Evolutionary conservation across 2,113 vertebrate genomes (phyloP).

Genomic region (Macquaria australasica): DNA sequence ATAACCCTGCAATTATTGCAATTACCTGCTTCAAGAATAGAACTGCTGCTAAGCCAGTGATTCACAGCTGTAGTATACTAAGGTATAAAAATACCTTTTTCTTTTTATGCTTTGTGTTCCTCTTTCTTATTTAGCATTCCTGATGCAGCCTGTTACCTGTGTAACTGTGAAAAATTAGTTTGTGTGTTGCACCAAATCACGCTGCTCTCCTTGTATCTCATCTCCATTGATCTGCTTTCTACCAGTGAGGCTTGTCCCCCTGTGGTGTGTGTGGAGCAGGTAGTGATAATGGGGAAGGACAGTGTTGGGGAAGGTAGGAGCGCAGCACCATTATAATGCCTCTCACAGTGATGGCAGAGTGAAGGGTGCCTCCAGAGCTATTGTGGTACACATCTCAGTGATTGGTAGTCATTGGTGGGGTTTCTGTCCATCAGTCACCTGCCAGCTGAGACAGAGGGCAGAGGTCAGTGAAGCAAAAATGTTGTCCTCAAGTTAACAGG

Average conservation of each 20-base stretch:
- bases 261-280: constrained; percentile 5
- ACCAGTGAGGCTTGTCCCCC: neutral
- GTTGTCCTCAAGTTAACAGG: neutral
- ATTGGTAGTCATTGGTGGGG: neutral
- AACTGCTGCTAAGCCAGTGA: neutral
- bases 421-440: neutral
- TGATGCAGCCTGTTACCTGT: neutral
- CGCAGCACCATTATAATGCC: constrained; percentile 11
- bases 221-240: constrained; percentile 39
- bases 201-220: constrained; percentile 11
- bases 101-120: neutral
- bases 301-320: neutral
- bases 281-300: constrained; percentile 3
- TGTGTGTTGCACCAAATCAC: neutral
- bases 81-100: neutral
- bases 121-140: constrained; percentile 9
- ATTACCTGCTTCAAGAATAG: neutral
- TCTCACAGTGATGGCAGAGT: constrained; percentile 4
- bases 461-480: neutral
- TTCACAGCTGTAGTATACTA: neutral
- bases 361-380: constrained; percentile 2
- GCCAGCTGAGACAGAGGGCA: neutral
- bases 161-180: constrained; percentile 20
- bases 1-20: neutral
- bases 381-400: neutral